Base-by-base conservation (phyloP, 2,888 invertebrate species). In the Platynereis dumerilii region DNA sequence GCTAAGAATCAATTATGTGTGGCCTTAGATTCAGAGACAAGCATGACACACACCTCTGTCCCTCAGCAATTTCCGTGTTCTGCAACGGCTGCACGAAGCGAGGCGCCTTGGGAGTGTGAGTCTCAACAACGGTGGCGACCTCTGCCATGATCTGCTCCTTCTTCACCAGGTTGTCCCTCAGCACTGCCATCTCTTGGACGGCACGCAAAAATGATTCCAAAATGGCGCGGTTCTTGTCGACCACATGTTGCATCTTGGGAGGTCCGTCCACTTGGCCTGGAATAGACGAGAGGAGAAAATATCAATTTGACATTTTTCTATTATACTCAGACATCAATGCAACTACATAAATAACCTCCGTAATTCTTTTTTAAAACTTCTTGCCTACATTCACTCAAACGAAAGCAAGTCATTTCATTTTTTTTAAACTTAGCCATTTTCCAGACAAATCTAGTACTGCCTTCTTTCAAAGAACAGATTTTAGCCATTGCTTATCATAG, bases 171-270 rank as follows among this genome's bases (percentile, higher is more conserved):
- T 90, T 90, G 54, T 86, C 85, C 12, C 86, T 86, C 29, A 91
- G 79, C 1, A 86, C 86, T 24, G 85, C 87, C 28, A 91, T 81
- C 76, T 91, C 90, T 56, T 87, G 87, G 44, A 73, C 64, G 86
- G 72, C 80, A 88, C 88, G 45, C 87, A 86, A 27, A 86, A 86
- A 90, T 0, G 90, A 90, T 71, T 90, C 89, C 53, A 90, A 78
- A 86, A 90, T 88, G 74, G 90, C 90, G 52, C 87, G 86, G 78
- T 89, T 90, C 75, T 89, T 89, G 29, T 86, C 85, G 27, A 89
- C 81, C 0, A 90, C 86, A 68, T 87, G 85, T 58, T 86, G 85
- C 65, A 88, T 85, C 72, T 87, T 86, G 59, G 74, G 75, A 45
- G 80, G 80, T 34, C 81, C 80, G 64, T 77, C 75, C 29, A 72